Conservation (phyloP, 2,888 invertebrate genomes). For the Troides oblongomaculatus region DNA sequence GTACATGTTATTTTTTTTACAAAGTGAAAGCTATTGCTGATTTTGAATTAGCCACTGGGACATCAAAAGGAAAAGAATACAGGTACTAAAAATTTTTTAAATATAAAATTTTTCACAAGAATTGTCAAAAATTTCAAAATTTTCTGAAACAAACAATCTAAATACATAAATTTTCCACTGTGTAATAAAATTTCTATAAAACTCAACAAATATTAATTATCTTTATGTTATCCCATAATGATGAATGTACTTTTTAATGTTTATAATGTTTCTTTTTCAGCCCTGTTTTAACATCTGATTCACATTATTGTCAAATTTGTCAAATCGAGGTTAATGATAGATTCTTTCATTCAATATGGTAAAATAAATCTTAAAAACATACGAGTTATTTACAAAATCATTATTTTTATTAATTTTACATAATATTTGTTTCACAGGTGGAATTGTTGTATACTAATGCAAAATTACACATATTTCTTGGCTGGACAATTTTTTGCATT, state of each 20-base stretch:
- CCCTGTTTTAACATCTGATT: conserved; percentile 82
- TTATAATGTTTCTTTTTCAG: conserved; percentile 48
- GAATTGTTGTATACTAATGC: conserved; percentile 90
- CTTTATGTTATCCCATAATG: not conserved
- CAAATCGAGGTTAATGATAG: conserved; percentile 88
- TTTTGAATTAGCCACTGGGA: conserved; percentile 64
- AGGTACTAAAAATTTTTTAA: conserved; percentile 47
- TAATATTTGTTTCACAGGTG: conserved; percentile 75
- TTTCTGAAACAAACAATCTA: no score
- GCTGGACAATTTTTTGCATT: conserved; percentile 83
- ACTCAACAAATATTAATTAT: no score
- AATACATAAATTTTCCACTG: not conserved
- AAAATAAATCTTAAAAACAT: conserved; percentile 40
- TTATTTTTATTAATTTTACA: not conserved
- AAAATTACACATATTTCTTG: conserved; percentile 88
- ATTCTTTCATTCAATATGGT: conserved; percentile 91
- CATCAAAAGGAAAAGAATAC: conserved; percentile 70
- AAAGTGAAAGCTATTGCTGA: conserved; percentile 70
- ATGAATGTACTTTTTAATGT: not conserved
- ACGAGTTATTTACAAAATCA: not conserved
- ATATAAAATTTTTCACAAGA: no score
- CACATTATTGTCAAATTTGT: conserved; percentile 91
- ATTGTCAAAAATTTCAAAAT: no score
- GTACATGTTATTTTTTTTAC: conserved; percentile 66
- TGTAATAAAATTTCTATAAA: not conserved